Conservation (phyloP, 2,113 vertebrate species). For the Meleagris gallopavo region DNA sequence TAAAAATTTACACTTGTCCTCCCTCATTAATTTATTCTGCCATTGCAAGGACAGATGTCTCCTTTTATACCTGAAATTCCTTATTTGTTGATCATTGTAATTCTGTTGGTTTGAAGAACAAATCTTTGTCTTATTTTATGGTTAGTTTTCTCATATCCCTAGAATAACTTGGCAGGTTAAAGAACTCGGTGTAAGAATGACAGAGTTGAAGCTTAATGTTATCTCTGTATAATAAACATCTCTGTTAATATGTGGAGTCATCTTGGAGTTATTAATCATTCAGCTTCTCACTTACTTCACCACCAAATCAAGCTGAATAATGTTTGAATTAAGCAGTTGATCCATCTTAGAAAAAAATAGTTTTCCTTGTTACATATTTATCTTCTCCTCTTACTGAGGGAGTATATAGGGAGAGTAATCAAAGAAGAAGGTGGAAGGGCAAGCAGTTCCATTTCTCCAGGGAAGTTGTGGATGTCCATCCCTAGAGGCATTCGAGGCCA, state of each 20-base stretch:
- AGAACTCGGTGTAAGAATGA: neutral
- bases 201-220: neutral
- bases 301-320: neutral
- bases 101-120: neutral
- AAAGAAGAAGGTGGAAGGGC: neutral
- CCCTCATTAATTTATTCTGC: neutral
- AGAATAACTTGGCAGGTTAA: neutral
- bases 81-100: neutral
- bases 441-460: neutral
- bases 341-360: neutral
- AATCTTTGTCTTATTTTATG: neutral
- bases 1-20: constrained; percentile 54
- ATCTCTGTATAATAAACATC: neutral
- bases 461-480: too few relatives aligned
- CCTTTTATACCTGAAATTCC: neutral
- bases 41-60: neutral
- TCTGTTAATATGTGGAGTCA: neutral
- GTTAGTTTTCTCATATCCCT: neutral
- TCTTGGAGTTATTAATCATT: neutral
- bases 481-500: too few relatives aligned
- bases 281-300: neutral
- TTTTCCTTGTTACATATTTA: neutral
- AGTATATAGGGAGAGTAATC: neutral
- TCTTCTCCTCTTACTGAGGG: neutral
- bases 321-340: neutral